A percentile compares a stretch with the other conserved stretches of the same genome.
These are phyloP conservation scores for Bemisia tabaci DNA, from an alignment of 1,140 invertebrate species.

Conservation along the genomic window DNA sequence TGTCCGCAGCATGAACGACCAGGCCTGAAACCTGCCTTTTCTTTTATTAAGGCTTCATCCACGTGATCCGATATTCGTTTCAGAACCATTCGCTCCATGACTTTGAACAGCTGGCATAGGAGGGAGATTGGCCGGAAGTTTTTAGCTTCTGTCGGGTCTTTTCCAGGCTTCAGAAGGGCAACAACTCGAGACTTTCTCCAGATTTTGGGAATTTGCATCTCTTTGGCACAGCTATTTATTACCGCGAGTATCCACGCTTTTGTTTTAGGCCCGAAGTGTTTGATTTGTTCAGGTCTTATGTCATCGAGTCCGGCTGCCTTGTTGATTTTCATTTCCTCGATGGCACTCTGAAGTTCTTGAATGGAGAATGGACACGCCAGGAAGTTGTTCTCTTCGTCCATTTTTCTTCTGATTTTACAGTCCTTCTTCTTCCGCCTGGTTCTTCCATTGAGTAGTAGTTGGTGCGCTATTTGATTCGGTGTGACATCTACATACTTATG, in stretches of 20 bases:
- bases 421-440: slow-evolving; percentile 6
- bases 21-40: slow-evolving; percentile 13
- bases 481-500: not conserved
- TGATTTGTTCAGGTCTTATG: slow-evolving; percentile 12
- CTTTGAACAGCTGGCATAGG: slow-evolving; percentile 13
- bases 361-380: too few relatives aligned
- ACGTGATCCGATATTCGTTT: slow-evolving; percentile 10
- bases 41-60: slow-evolving; percentile 6
- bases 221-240: slow-evolving; percentile 11
- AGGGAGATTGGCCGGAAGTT: too few relatives aligned
- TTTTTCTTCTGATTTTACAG: slow-evolving; percentile 6
- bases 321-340: slow-evolving; percentile 10
- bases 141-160: slow-evolving; percentile 3
- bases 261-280: slow-evolving; percentile 12
- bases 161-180: not conserved
- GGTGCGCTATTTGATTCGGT: not conserved
- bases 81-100: slow-evolving; percentile 13
- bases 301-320: slow-evolving; percentile 11
- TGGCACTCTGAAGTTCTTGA: slow-evolving; percentile 6
- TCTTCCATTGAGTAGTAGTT: slow-evolving; percentile 3
- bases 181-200: slow-evolving; percentile 12
- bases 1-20: slow-evolving; percentile 9
- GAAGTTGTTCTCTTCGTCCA: slow-evolving; percentile 2
- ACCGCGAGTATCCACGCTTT: slow-evolving; percentile 6
- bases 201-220: slow-evolving; percentile 9